Evolutionary conservation across 2,113 vertebrate genomes (phyloP).

Genomic region (Platysternon megacephalum): DNA sequence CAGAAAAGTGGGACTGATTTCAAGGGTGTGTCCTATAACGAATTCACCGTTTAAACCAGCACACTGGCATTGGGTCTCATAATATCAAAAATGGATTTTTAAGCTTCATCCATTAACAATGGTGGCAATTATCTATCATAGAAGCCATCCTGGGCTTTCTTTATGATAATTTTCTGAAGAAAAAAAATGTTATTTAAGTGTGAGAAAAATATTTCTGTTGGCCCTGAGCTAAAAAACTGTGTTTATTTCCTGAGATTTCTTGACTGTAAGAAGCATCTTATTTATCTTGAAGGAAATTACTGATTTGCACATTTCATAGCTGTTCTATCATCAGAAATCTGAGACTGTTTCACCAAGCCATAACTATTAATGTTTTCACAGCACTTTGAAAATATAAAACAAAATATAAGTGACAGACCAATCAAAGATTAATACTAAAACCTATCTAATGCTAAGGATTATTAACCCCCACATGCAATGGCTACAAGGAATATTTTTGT

Average conservation of each 20-base stretch:
- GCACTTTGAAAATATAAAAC: neutral
- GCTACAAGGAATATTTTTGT: neutral
- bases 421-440: too few relatives aligned
- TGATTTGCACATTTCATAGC: rapidly evolving
- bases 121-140: neutral
- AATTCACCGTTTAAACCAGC: neutral
- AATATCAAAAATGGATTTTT: slow-evolving; percentile 7
- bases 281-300: neutral
- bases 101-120: neutral
- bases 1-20: neutral
- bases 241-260: neutral
- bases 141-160: neutral
- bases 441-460: neutral
- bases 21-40: neutral
- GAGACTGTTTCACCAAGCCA: neutral
- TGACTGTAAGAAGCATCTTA: neutral
- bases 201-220: neutral
- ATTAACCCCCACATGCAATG: neutral
- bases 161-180: neutral
- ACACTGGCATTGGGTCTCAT: neutral
- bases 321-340: neutral
- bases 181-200: neutral
- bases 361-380: neutral
- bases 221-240: neutral
- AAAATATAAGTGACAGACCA: neutral